Base-by-base conservation (phyloP, 1,140 invertebrate species). In the Bombus pyrosoma region DNA sequence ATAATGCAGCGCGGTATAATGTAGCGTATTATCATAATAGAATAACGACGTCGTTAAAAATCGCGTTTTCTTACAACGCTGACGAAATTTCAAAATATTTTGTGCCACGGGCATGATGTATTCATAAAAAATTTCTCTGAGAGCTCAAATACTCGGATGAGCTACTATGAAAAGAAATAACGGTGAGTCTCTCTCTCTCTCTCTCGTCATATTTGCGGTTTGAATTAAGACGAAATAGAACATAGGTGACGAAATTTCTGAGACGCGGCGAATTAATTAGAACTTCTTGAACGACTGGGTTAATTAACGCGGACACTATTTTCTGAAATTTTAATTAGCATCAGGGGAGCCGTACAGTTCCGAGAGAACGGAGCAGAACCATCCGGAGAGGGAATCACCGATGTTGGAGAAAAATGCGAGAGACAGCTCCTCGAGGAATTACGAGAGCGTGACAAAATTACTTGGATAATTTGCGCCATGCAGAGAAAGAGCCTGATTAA, bases 271-370 rank as follows among this genome's bases (percentile, higher is more conserved):
- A 66, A 75, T 83, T 74, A 74, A 72, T 62, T 82, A 18, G 41
- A 39, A 47, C 75, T 83, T 59, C 37, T 66, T 39, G 22, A 12
- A 13, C 28, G 39, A 34, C 53, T 32, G 47, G 37, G 74, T 78
- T 69, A 83, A 83, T 83, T 83, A 83, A 84, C 76, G 32, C 18
- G 66, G 15, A 47, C n/a, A 72, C 82, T 57, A 41, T 79, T 72
- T 79, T 59, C 76, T 79, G 68, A 79, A 72, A 79, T 84, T 72
- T 84, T 84, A 84, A 84, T 80, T 79, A 66, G 66, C 76, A 62
- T 59, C 66, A 22, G 43, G 37, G 41, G 39, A 6, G 22, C 9
- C 39, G 53, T 32, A 34, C 1, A 37, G 57, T 64, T 57, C 15
- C 78, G 43, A 32, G 43, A 39, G 28, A n/a, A 62, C 28, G 80